Base-by-base conservation (phyloP, 1,140 invertebrate genomes). In the Odontomachus brunneus region DNA sequence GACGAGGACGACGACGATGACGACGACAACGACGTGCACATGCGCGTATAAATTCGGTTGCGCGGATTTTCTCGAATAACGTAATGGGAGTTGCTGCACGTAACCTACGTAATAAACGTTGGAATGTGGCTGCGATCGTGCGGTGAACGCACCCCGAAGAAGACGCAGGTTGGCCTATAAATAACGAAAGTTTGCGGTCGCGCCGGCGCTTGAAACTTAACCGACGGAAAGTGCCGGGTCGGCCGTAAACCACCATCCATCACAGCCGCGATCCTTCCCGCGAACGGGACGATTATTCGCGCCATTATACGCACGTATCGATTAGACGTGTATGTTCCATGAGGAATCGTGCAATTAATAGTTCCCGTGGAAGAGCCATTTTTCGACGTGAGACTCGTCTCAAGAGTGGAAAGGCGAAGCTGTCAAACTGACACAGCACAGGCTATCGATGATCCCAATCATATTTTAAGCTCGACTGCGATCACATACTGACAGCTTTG, bases 171-270 rank as follows among this genome's bases (percentile, higher is more conserved):
- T 84, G 62, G 38, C 65, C 86, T 88, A 88, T 88, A 88, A 88
- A 88, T 88, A 88, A 88, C 82, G 48, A 38, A 87, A 87, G 67
- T 88, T 88, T 59, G 82, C 69, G 63, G 83, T 59, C 85, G 51
- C 49, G 48, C 22, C 72, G 66, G 49, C 60, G 80, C 59, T 62
- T 86, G 19, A 66, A 82, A 55, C 65, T 84, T 86, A 80, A 75
- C 65, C 44, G 51, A 59, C 19, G 55, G 33, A 73, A 82, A 74
- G 69, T 48, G 17, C 24, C 33, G 33, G 19, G 57, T 59, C 53
- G 49, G 38, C 14, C 29, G 69, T 82, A 71, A 80, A 69, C 60
- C 14, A 1, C 19, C 22, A 38, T 69, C 15, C 22, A 26, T 26
- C 17, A n/a, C n/a, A 44, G 0, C 33, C 53, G 7, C 7, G 14